These are phyloP conservation scores for Callosobruchus maculatus DNA, from an alignment of 2,888 invertebrate species.

Conservation along the genomic window DNA sequence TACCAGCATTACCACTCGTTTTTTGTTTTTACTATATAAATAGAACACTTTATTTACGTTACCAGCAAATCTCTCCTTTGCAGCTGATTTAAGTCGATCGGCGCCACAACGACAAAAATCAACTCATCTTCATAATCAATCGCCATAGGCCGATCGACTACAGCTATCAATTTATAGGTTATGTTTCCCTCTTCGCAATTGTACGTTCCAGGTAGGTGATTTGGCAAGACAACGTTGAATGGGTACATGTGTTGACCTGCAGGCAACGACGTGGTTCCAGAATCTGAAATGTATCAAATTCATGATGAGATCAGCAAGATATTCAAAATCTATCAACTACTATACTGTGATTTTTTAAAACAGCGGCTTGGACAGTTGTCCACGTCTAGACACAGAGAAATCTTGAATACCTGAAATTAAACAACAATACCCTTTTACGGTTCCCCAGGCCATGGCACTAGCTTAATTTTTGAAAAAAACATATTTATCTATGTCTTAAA, in stretches of 20 bases:
- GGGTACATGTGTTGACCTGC: constrained; percentile 38
- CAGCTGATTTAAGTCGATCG: constrained; percentile 32
- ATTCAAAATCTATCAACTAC: not conserved
- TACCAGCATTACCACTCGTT: no score
- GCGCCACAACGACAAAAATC: constrained; percentile 32
- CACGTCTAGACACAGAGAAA: no score
- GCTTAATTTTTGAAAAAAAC: no score
- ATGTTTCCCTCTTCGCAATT: constrained; percentile 32
- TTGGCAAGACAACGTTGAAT: constrained; percentile 32
- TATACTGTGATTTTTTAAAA: no score
- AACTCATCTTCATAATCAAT: constrained; percentile 35
- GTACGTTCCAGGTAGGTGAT: constrained; percentile 34
- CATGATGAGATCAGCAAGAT: no score
- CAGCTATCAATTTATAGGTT: constrained; percentile 30
- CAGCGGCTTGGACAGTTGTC: no score
- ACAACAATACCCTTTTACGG: no score
- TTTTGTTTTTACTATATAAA: no score
- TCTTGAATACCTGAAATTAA: no score
- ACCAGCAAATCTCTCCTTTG: constrained; percentile 26
- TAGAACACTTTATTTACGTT: not conserved
- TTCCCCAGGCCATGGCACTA: no score
- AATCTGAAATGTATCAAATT: constrained; percentile 19
- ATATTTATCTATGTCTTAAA: no score
- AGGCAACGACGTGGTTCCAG: constrained; percentile 27
- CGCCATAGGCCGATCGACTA: constrained; percentile 39